These are phyloP conservation scores for Leptopilina boulardi DNA, from an alignment of 1,140 invertebrate species.

Conservation along the genomic window DNA sequence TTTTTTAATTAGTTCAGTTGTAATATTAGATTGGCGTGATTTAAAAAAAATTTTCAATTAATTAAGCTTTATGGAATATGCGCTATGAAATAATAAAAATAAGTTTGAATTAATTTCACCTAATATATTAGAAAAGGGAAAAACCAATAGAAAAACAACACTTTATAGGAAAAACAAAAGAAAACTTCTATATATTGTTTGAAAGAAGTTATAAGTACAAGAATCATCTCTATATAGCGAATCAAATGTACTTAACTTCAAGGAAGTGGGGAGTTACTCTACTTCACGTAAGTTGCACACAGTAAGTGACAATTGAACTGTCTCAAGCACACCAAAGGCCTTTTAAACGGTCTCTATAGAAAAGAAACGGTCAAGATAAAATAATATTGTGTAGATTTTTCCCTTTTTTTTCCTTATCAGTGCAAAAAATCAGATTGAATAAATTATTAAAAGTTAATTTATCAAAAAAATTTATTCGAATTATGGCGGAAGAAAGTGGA, in stretches of 20 bases:
- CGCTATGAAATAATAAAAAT: too few relatives aligned
- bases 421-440: neutral
- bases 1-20: too few relatives aligned
- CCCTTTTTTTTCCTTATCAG: neutral
- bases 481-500: slow-evolving; percentile 53
- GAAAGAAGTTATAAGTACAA: slow-evolving; percentile 56
- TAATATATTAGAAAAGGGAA: neutral
- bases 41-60: too few relatives aligned
- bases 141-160: neutral
- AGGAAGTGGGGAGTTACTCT: slow-evolving; percentile 53
- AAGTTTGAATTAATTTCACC: neutral
- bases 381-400: neutral
- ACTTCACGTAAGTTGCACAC: slow-evolving; percentile 24
- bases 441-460: neutral
- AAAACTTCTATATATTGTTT: slow-evolving; percentile 12
- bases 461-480: slow-evolving; percentile 13
- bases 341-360: neutral
- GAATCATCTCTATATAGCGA: slow-evolving; percentile 66
- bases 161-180: neutral
- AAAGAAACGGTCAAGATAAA: neutral
- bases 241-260: slow-evolving; percentile 58
- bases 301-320: slow-evolving; percentile 39
- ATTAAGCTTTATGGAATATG: too few relatives aligned
- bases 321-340: slow-evolving; percentile 25
- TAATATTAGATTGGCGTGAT: too few relatives aligned